These are phyloP conservation scores for Muschampia plurimacula DNA, from an alignment of 2,888 invertebrate species.

Conservation along the genomic window DNA sequence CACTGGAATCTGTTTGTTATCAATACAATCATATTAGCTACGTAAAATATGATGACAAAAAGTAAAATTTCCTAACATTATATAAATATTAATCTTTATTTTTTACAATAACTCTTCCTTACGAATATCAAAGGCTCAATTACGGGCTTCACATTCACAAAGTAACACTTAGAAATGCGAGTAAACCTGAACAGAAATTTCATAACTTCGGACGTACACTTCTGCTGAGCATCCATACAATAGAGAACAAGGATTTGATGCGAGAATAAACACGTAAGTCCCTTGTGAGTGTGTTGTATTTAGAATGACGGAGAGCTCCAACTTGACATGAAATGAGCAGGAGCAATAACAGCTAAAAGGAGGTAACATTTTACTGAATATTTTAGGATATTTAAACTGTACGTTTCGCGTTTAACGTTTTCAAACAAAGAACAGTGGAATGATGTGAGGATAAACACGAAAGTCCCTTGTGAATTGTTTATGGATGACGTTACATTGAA, in stretches of 20 bases:
- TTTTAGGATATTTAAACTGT: neutral
- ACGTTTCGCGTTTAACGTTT: neutral
- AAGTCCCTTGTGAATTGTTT: neutral
- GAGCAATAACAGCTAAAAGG: neutral
- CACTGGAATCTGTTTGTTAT: too few species aligned
- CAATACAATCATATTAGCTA: too few species aligned
- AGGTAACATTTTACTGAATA: neutral
- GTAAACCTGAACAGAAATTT: neutral
- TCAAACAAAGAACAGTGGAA: neutral
- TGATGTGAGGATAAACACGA: slow-evolving; percentile 6
- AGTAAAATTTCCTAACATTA: too few species aligned
- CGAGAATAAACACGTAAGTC: slow-evolving; percentile 2
- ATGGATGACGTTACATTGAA: neutral
- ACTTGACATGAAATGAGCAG: neutral
- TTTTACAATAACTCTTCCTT: neutral
- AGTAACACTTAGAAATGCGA: neutral
- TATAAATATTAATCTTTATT: too few species aligned
- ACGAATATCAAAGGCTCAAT: neutral
- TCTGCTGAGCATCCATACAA: neutral
- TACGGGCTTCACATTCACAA: neutral
- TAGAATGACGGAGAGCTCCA: neutral
- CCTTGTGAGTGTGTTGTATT: neutral
- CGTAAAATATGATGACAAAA: too few species aligned
- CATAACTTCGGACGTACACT: slow-evolving; percentile 7
- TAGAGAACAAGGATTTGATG: neutral